Percentiles rank a stretch among this genome's conserved stretches.
Conservation (phyloP, 2,113 vertebrate genomes). For the Caranx melampygus region DNA sequence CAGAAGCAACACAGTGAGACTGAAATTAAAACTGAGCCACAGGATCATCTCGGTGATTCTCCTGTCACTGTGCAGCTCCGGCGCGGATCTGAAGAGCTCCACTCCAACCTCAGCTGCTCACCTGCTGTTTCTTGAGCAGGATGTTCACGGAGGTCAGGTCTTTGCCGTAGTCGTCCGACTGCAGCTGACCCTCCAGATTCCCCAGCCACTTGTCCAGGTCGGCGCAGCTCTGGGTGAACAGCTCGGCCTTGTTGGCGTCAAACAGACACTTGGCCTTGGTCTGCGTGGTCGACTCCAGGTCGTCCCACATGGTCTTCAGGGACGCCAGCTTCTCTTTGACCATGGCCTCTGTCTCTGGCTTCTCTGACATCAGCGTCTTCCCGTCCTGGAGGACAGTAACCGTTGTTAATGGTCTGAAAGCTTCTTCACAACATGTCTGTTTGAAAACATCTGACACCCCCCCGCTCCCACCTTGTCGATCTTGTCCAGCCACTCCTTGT, state of each 20-base stretch:
- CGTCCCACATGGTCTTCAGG: constrained; percentile 93
- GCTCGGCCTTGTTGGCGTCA: constrained; percentile 97
- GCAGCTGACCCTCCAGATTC: constrained; percentile 92
- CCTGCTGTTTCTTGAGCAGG: constrained; percentile 98
- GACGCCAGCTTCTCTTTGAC: constrained; percentile 94
- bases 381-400: constrained; percentile 86
- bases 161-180: constrained; percentile 96
- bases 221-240: constrained; percentile 98
- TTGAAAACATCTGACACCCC: no score
- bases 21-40: neutral
- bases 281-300: constrained; percentile 96
- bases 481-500: constrained; percentile 99
- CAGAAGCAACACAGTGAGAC: neutral
- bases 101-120: constrained; percentile 40
- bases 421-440: no score
- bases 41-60: no score
- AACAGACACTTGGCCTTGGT: constrained; percentile 98
- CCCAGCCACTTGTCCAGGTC: constrained; percentile 97
- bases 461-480: constrained; percentile 90
- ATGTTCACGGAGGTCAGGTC: constrained; percentile 99
- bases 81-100: neutral
- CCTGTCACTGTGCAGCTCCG: no score
- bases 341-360: constrained; percentile 92
- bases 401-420: neutral
- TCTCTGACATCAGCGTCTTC: constrained; percentile 93